Evolutionary conservation across 2,113 vertebrate genomes (phyloP).

Genomic region (Psilopsiagon aurifrons): DNA sequence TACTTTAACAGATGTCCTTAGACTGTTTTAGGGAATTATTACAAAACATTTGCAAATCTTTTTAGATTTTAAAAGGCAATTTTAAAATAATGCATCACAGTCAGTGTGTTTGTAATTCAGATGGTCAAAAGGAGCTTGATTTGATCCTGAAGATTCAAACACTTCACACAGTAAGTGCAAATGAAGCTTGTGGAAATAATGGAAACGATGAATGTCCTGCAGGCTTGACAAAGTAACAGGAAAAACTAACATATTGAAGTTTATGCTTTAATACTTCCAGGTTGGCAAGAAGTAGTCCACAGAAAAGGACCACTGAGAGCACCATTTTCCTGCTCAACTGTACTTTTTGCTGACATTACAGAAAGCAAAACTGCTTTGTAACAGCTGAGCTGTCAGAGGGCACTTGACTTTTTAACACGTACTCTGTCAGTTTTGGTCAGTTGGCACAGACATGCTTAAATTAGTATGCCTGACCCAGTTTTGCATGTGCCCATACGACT

Average conservation of each 20-base stretch:
- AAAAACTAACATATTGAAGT: neutral
- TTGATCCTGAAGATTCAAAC: neutral
- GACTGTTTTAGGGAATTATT: neutral
- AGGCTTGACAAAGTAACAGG: neutral
- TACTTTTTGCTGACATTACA: neutral
- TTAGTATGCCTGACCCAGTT: neutral
- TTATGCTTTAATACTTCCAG: neutral
- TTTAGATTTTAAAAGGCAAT: neutral
- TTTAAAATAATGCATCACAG: neutral
- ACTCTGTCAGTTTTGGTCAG: neutral
- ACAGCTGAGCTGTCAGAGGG: neutral
- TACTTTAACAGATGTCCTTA: constrained; percentile 25
- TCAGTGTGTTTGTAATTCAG: neutral
- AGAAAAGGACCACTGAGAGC: neutral
- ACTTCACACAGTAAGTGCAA: neutral
- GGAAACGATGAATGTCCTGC: neutral
- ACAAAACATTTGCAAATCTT: neutral
- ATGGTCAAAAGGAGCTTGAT: neutral
- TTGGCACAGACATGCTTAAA: neutral
- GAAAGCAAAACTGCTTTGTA: neutral
- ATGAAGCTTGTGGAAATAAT: neutral
- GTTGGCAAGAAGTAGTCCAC: neutral
- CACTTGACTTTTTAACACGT: neutral
- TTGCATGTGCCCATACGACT: accelerated
- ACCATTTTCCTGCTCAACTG: neutral